phyloP scores from a whole-genome alignment of 1,140 invertebrate genomes.

The Drosophila obscura region DNA sequence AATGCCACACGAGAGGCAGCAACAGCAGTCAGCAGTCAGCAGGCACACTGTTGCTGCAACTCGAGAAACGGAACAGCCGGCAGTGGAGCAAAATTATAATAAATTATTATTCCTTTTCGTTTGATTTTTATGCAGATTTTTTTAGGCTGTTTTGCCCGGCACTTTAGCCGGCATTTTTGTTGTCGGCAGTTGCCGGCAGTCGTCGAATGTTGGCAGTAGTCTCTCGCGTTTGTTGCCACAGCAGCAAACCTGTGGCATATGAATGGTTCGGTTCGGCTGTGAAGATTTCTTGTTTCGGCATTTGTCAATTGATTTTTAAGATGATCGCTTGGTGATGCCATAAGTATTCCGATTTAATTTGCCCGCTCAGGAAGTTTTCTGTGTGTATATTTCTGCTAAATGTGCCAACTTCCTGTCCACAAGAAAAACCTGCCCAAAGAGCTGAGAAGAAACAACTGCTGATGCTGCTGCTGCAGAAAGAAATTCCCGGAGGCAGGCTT shows the following conservation, averaged over 20 bases:
- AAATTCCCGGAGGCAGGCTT: constrained; percentile 69
- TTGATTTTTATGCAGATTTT: constrained; percentile 80
- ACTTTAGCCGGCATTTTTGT: constrained; percentile 21
- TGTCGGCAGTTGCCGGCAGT: constrained; percentile 34
- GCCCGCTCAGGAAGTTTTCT: constrained; percentile 15
- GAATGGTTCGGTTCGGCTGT: constrained; percentile 22
- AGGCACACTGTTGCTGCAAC: constrained; percentile 40
- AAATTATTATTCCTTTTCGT: constrained; percentile 81
- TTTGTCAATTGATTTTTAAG: constrained; percentile 30
- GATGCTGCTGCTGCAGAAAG: constrained; percentile 28
- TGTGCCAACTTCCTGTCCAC: constrained; percentile 57
- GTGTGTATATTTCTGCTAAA: constrained; percentile 31
- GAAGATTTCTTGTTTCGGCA: constrained; percentile 29
- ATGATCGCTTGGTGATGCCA: constrained; percentile 13
- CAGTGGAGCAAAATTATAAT: constrained; percentile 67
- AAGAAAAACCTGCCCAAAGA: constrained; percentile 40
- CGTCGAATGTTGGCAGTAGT: constrained; percentile 40
- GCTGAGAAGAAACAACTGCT: constrained; percentile 29
- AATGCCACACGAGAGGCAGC: constrained; percentile 54
- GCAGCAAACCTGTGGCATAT: constrained; percentile 28
- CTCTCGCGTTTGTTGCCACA: constrained; percentile 8
- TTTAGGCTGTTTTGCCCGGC: constrained; percentile 56
- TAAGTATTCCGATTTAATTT: neutral
- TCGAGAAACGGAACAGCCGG: neutral
- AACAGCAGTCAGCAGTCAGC: constrained; percentile 3